phyloP scores from a whole-genome alignment of 2,113 vertebrate genomes.

The Urocitellus parryii region DNA sequence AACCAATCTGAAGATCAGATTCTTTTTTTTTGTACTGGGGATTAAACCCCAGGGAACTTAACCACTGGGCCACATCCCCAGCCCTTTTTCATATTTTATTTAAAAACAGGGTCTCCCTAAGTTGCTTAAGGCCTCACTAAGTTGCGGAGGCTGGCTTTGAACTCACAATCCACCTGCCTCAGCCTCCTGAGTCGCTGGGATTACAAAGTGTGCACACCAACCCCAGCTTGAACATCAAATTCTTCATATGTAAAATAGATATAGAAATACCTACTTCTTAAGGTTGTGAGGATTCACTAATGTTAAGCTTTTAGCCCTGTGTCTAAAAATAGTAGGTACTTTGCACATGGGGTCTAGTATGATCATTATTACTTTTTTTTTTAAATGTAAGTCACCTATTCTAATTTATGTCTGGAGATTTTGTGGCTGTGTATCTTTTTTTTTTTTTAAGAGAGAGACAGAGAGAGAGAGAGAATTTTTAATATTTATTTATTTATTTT shows the following conservation, averaged over 20 bases:
- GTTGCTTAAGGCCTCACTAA: too few species aligned
- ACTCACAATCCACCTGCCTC: too few species aligned
- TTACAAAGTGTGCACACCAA: too few species aligned
- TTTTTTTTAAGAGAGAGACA: too few species aligned
- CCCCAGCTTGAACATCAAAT: neutral
- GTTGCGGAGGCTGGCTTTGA: too few species aligned
- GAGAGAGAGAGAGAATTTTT: too few species aligned
- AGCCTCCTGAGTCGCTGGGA: too few species aligned
- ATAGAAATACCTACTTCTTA: neutral
- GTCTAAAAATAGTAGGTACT: slow-evolving; percentile 8
- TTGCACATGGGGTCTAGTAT: neutral
- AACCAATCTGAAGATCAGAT: slow-evolving; percentile 33
- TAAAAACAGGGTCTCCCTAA: too few species aligned
- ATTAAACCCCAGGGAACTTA: too few species aligned
- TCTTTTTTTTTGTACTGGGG: neutral
- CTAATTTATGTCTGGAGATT: slow-evolving; percentile 41
- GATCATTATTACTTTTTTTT: neutral
- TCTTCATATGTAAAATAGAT: slow-evolving; percentile 23
- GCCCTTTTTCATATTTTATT: too few species aligned
- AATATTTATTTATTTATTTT: too few species aligned
- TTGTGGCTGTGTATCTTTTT: slow-evolving; percentile 15
- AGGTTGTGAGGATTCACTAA: neutral
- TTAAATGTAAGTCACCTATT: neutral
- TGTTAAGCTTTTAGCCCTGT: neutral
- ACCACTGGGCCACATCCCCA: too few species aligned